Evolutionary conservation across 2,113 vertebrate genomes (phyloP), one percentile per base, ranked within the genome.

Genomic region (Aix galericulata): DNA sequence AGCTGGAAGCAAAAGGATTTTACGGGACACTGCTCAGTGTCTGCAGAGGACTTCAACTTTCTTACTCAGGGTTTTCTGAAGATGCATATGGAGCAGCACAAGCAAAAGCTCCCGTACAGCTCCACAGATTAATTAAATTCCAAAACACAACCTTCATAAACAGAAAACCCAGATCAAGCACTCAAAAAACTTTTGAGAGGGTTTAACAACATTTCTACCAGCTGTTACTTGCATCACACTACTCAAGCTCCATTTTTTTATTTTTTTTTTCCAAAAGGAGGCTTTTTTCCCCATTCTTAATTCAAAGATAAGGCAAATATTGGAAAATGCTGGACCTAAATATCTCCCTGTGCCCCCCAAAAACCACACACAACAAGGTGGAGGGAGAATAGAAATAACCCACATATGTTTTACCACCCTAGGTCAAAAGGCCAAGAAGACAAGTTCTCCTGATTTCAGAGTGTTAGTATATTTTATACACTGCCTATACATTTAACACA

Each of bases 401-500:
- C 95, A 95, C 86, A 9, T 80, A 46, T 82, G 66, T 77, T 96
- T 92, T 89, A 82, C 74, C 92, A 94, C 95, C 89, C 87, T 94
- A 87, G 88, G 89, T 96, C 91, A 83, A 94, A 96, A 95, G 95
- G 88, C 88, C 93, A 96, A 97, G 86, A 96, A 69, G 93, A 91
- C 88, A 89, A 91, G 78, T 95, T 95, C 94, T 95, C 96, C 96
- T 92, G 91, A 95, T 96, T 96, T 92, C 93, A 96, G 95, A 96
- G 96, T 93, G 95, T 95, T 96, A 97, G 95, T 94, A 96, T 66
- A 89, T 84, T 92, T 95, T 91, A 96, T 97, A 97, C 85, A 92
- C 88, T 94, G 89, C 91, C 93, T 97, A 93, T 96, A 93, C 88
- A 91, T 94, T 97, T 94, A 96, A 96, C 96, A 96, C 97, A 98